phyloP scores from a whole-genome alignment of 1,140 invertebrate genomes.

The Heliconius himera region DNA sequence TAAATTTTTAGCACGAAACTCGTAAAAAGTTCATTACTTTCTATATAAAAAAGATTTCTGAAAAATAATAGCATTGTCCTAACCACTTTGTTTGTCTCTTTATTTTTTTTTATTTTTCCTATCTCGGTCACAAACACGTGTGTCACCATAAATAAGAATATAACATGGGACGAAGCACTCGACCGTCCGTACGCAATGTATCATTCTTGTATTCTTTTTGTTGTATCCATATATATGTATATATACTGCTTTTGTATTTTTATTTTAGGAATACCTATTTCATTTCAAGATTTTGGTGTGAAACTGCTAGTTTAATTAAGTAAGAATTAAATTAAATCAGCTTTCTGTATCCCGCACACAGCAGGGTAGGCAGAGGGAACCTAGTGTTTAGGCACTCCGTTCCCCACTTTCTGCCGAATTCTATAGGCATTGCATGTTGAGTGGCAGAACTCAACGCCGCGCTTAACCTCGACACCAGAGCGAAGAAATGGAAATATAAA shows the following conservation, averaged over 20 bases:
- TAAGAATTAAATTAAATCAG: too few species aligned
- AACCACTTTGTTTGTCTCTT: slow-evolving; percentile 10
- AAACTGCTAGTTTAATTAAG: background rate
- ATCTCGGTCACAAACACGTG: slow-evolving; percentile 25
- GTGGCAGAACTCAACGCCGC: too few species aligned
- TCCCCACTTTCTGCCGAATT: too few species aligned
- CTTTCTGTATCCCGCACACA: too few species aligned
- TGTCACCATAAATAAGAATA: slow-evolving; percentile 33
- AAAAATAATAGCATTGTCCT: background rate
- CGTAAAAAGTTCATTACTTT: background rate
- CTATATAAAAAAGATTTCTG: background rate
- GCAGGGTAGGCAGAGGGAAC: too few species aligned
- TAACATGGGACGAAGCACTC: slow-evolving; percentile 31
- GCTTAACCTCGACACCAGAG: too few species aligned
- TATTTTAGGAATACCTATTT: background rate
- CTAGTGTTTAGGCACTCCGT: too few species aligned
- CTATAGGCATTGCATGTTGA: too few species aligned
- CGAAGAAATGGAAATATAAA: too few species aligned
- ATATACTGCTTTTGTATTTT: background rate
- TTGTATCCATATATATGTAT: slow-evolving; percentile 25
- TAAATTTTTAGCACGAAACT: slow-evolving; percentile 2
- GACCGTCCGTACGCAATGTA: slow-evolving; percentile 22
- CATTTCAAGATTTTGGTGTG: background rate
- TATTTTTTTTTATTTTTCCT: background rate
- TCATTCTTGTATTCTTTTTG: slow-evolving; percentile 25